Conservation (phyloP, 2,888 invertebrate species). For the Xiphydria camelus region DNA sequence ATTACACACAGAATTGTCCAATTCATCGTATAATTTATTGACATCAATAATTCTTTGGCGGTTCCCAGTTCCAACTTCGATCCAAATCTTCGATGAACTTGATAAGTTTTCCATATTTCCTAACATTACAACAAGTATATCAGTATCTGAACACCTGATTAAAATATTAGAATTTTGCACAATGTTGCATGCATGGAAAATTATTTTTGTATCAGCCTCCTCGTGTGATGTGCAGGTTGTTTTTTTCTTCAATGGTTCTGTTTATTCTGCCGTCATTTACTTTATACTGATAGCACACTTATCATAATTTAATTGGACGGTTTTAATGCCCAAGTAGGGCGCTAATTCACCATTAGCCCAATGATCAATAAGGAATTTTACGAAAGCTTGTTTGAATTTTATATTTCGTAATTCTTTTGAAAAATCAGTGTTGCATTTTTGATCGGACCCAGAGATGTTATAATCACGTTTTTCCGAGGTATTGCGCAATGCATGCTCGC, state of each 20-base stretch:
- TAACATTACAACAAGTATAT: constrained; percentile 34
- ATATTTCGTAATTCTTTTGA: constrained; percentile 36
- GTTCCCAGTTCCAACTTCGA: constrained; percentile 8
- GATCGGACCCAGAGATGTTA: constrained; percentile 7
- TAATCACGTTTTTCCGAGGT: constrained; percentile 6
- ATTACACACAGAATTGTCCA: background rate
- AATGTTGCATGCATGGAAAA: constrained; percentile 24
- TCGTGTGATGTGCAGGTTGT: too few relatives aligned
- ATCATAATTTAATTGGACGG: background rate
- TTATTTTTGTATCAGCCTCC: constrained; percentile 40
- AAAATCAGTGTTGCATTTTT: constrained; percentile 37
- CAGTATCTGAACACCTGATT: constrained; percentile 33
- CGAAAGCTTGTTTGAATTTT: constrained; percentile 41
- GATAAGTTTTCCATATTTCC: constrained; percentile 36
- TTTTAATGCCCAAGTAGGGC: background rate
- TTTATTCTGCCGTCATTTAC: constrained; percentile 10
- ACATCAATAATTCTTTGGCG: background rate
- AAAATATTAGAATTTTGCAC: constrained; percentile 27
- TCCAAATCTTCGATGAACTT: constrained; percentile 27
- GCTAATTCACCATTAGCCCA: constrained; percentile 24
- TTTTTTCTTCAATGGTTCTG: constrained; percentile 28
- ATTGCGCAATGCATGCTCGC: constrained; percentile 9
- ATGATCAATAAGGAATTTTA: constrained; percentile 35
- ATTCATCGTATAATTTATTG: background rate
- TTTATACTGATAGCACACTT: constrained; percentile 3